Percentiles rank a stretch among this genome's conserved stretches.
Evolutionary conservation across 2,888 invertebrate species (phyloP).

Genomic region (Cryptus armator): DNA sequence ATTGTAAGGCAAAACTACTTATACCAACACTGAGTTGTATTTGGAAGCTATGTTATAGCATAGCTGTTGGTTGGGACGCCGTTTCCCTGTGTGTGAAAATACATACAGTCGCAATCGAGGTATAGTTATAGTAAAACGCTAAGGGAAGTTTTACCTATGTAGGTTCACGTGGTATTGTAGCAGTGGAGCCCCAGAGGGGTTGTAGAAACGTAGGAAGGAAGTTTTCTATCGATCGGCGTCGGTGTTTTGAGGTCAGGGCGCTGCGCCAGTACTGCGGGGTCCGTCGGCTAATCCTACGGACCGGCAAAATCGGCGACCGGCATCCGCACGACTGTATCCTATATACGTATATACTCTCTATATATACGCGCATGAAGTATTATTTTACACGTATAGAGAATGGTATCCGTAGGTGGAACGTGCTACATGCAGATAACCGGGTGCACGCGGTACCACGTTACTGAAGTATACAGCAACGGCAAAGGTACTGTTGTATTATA

Average conservation of each 20-base stretch:
- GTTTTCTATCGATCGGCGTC: conserved; percentile 81
- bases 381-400: background rate
- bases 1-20: background rate
- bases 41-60: background rate
- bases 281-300: conserved; percentile 71
- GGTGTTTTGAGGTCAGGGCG: conserved; percentile 84
- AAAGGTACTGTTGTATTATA: conserved; percentile 27
- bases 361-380: background rate
- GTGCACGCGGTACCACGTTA: conserved; percentile 48
- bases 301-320: conserved; percentile 71
- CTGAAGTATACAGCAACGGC: conserved; percentile 40
- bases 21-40: conserved; percentile 2
- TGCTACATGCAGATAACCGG: conserved; percentile 42
- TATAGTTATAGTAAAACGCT: conserved; percentile 21
- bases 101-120: conserved; percentile 25
- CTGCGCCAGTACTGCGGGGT: conserved; percentile 83
- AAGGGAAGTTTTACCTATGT: conserved; percentile 52
- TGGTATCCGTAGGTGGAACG: background rate
- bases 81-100: conserved; percentile 6
- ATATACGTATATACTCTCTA: background rate
- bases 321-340: conserved; percentile 34
- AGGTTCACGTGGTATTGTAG: conserved; percentile 58
- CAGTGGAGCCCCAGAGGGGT: conserved; percentile 53
- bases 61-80: background rate
- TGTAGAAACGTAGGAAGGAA: conserved; percentile 77